Percentiles rank a stretch among this genome's conserved stretches.
Evolutionary conservation across 2,797 vertebrate species (phyloP).

Genomic region (Gallirallus australis): DNA sequence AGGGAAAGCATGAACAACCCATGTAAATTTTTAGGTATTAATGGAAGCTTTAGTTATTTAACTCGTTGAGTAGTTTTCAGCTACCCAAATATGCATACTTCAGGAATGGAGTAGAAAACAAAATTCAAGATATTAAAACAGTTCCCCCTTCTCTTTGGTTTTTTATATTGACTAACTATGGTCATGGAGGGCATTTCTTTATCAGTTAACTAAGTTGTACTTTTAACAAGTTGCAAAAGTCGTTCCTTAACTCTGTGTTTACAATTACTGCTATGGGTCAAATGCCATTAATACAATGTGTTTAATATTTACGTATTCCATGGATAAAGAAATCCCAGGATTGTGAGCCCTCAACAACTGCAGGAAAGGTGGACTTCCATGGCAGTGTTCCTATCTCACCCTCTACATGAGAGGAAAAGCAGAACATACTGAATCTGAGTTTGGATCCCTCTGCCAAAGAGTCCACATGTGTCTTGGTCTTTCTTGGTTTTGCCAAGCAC

Average conservation of each 20-base stretch:
- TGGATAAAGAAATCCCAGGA: neutral
- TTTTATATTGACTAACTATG: neutral
- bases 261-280: neutral
- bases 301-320: neutral
- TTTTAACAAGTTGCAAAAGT: neutral
- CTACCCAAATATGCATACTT: neutral
- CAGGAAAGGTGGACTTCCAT: neutral
- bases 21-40: neutral
- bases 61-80: neutral
- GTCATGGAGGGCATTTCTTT: neutral
- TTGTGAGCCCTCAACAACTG: neutral
- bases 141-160: accelerated
- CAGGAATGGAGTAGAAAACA: neutral
- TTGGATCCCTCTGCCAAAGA: neutral
- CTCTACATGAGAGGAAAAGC: neutral
- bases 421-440: neutral
- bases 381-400: neutral
- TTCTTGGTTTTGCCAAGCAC: neutral
- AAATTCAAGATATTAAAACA: neutral
- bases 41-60: neutral
- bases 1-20: neutral
- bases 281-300: neutral
- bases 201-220: neutral
- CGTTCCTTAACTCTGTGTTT: neutral
- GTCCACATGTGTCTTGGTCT: neutral